A percentile compares a stretch with the other conserved stretches of the same genome.
Evolutionary conservation across 2,113 vertebrate genomes (phyloP).

Genomic region (Myotis yumanensis): DNA sequence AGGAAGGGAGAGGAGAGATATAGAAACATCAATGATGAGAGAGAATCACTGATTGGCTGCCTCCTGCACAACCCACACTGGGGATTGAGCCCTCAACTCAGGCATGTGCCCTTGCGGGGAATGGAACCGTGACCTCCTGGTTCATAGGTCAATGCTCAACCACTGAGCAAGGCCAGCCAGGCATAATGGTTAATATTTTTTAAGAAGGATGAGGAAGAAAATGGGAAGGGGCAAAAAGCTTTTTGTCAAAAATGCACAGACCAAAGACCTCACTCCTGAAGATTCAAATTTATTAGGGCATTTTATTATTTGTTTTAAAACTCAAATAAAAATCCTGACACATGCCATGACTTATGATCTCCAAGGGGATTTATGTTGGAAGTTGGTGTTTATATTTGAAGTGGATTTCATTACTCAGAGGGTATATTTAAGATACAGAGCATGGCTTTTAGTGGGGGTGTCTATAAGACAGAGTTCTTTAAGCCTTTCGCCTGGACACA

Average conservation of each 20-base stretch:
- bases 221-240: background rate
- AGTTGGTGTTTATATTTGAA: background rate
- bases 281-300: background rate
- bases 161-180: too few species aligned
- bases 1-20: background rate
- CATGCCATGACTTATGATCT: background rate
- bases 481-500: background rate
- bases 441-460: background rate
- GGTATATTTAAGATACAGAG: background rate
- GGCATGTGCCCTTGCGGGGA: too few species aligned
- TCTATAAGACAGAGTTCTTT: background rate
- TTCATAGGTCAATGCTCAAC: too few species aligned
- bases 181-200: background rate
- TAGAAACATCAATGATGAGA: too few species aligned
- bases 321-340: background rate
- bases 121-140: too few species aligned
- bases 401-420: background rate
- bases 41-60: too few species aligned
- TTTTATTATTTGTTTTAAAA: background rate
- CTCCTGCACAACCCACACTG: too few species aligned
- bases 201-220: background rate
- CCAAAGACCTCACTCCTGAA: background rate
- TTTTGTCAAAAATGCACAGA: background rate
- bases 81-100: too few species aligned
- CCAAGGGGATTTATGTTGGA: background rate